Base-by-base conservation (phyloP, 2,888 invertebrate genomes). In the Odontocolon sp. region DNA sequence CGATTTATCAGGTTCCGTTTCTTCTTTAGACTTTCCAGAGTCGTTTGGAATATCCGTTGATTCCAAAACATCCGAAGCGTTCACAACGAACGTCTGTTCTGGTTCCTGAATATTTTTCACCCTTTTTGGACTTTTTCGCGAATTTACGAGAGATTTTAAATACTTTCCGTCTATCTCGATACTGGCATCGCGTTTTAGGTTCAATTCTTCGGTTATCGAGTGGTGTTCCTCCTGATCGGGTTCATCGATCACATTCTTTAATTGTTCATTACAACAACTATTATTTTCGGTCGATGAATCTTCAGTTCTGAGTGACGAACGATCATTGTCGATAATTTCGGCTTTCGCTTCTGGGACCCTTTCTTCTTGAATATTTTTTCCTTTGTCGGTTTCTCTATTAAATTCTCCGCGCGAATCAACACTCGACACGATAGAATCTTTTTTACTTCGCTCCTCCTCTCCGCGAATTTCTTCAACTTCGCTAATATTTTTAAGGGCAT, bases 81-180 rank as follows among this genome's bases (percentile, higher is more conserved):
- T 54, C 0, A 18, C 36, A 2, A 6, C 6, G 38, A 36, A 14
- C 52, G 74, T 45, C 3, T 64, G 42, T 3, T 79, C 63, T 1
- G 78, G 72, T 18, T 80, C 76, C 2, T 80, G 79, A 3, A 61
- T 78, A 16, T 75, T 81, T 21, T 81, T 87, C 0, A 72, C 23
- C 28, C 85, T 88, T 18, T 85, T 86, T 0, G 87, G 86, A 79
- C 86, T 87, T 70, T 90, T 90, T 8, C 86, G 86, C 0, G 86
- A 86, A 66, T 87, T 89, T 2, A 89, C 87, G 14, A 89, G 70
- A 0, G 90, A 89, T 61, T 89, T 89, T 6, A 87, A 45, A 66
- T 89, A 90, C 79, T 89, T 90, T 50, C 89, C 90, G 23, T 90
- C 89, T 54, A 89, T 90, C 40, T 89, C 89, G 0, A 81, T 47